Evolutionary conservation across 2,113 vertebrate species (phyloP).

Genomic region (Sinocyclocheilus grahami): DNA sequence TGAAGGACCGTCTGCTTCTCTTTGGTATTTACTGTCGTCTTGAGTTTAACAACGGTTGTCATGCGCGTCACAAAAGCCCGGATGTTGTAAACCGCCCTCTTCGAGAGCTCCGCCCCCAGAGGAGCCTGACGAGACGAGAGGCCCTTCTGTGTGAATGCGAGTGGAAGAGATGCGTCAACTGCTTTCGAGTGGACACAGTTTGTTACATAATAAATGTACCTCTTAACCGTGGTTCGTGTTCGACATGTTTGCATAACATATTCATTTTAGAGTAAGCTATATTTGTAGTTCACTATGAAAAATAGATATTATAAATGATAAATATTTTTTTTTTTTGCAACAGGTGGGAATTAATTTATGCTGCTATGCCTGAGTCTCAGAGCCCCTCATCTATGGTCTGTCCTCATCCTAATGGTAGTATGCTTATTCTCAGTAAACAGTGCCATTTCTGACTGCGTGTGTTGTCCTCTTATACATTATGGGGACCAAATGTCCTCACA

Average conservation of each 20-base stretch:
- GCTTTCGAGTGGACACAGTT: neutral
- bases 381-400: no score
- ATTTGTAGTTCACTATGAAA: neutral
- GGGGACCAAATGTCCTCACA: no score
- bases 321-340: no score
- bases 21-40: conserved; percentile 15
- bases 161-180: neutral
- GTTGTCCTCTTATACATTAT: no score
- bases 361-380: no score
- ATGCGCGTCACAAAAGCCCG: conserved; percentile 35
- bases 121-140: neutral
- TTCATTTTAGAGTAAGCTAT: neutral
- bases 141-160: neutral
- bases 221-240: neutral
- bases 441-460: no score
- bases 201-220: neutral
- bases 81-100: conserved; percentile 12
- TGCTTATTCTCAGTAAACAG: no score
- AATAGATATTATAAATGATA: no score
- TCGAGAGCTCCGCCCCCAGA: neutral
- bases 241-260: neutral
- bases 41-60: conserved; percentile 12
- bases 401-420: no score
- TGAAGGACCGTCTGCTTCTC: conserved; percentile 14
- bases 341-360: no score